Evolutionary conservation across 1,140 invertebrate species (phyloP), one percentile per base, ranked within the genome.

Genomic region (Pseudobourletiella spinata): DNA sequence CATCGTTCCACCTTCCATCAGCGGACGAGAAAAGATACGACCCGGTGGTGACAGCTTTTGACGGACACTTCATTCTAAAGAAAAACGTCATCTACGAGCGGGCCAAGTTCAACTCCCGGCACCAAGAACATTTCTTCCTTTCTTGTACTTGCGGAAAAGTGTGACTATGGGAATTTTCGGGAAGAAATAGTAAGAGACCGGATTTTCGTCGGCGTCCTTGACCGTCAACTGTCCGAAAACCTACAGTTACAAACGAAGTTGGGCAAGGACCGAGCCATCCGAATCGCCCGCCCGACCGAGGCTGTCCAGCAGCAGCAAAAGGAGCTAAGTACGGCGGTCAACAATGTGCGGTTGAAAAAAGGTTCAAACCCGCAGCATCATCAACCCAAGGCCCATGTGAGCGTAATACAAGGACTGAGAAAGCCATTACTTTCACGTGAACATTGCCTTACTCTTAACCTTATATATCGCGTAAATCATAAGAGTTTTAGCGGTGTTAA

Each of bases 151-250:
- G 35, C 28, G 2, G 30, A 44, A 24, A 39, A 54, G 15, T 65
- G 63, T 26, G 30, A 61, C 1, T 65, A 48, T 35, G 48, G 24
- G 2, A 22, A 24, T 1, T 32, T 65, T 2, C 42, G 24, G 35
- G 63, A 65, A 3, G 48, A 52, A 15, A 30, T 65, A 16, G 18
- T 65, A 30, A 24, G 63, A 1, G 63, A 65, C 52, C 60, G 69
- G 29, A 71, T 76, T 18, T 70, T 75, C 8, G 67, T 73, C 22
- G 73, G 72, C 18, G 72, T 75, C 1, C 20, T 54, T 0, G 69
- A 75, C 57, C 56, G 68, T 18, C 15, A 43, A 20, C 26, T 71
- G 4, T 71, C 72, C 58, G 69, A 74, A 64, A 71, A 60, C 54
- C 46, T 76, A 26, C 59, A 75, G 30, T 59, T 71, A 60, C 68